Conservation (phyloP, 2,888 invertebrate species). For the Melikaiella ostensackeni region DNA sequence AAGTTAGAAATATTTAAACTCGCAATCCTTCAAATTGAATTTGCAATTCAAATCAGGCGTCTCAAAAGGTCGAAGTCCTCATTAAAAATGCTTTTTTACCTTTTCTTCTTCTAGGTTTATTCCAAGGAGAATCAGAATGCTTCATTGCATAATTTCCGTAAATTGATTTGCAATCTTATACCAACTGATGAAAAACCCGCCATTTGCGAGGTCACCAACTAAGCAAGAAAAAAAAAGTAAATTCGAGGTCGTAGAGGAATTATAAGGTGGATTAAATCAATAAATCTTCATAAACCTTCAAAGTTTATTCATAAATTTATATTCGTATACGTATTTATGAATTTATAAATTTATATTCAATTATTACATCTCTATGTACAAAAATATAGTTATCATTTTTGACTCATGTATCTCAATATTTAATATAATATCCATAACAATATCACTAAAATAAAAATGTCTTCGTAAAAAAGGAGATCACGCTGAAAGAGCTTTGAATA, state of each 20-base stretch:
- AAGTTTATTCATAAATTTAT: conserved; percentile 22
- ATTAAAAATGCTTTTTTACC: not conserved
- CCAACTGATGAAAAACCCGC: conserved; percentile 53
- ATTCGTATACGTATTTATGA: not conserved
- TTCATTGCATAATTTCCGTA: conserved; percentile 58
- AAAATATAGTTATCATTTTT: conserved; percentile 63
- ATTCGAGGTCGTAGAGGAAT: not conserved
- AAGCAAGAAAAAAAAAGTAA: not conserved
- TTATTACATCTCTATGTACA: conserved; percentile 62
- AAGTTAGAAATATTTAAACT: no score
- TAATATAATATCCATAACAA: conserved; percentile 29
- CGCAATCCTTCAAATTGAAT: no score
- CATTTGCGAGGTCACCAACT: conserved; percentile 53
- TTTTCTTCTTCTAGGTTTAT: conserved; percentile 54
- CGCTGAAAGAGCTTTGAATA: conserved; percentile 42
- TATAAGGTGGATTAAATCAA: no score
- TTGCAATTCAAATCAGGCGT: not conserved
- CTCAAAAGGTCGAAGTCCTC: not conserved
- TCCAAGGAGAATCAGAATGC: conserved; percentile 55
- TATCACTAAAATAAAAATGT: conserved; percentile 43
- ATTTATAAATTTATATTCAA: not conserved
- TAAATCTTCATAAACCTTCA: conserved; percentile 10
- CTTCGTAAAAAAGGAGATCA: conserved; percentile 48
- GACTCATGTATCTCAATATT: conserved; percentile 1
- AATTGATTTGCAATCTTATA: conserved; percentile 61